Percentiles rank a stretch among this genome's conserved stretches.
These are phyloP conservation scores for Sphenopsis melanotis DNA, from an alignment of 2,797 vertebrate species.

Conservation along the genomic window DNA sequence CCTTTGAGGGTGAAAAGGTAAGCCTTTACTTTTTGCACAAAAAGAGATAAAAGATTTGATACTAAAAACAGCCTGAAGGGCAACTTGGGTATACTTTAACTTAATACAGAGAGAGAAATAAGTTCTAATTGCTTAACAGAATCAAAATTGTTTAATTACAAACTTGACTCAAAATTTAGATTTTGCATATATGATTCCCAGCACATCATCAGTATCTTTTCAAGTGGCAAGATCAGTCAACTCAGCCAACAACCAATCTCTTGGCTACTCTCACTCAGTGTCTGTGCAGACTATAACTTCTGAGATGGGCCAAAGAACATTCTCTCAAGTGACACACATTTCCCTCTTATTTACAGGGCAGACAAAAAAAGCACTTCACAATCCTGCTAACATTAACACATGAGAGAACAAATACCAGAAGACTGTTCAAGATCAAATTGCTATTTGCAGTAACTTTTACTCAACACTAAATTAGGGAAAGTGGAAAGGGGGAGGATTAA, in stretches of 20 bases:
- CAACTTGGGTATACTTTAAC: background rate
- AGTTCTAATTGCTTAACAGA: background rate
- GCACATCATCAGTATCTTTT: background rate
- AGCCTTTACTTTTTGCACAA: background rate
- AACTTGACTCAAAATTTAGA: background rate
- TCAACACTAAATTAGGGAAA: background rate
- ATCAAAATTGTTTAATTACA: background rate
- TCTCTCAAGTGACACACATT: background rate
- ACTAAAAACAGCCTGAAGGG: background rate
- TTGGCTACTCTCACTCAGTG: background rate
- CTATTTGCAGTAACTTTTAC: background rate
- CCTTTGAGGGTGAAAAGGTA: conserved; percentile 65
- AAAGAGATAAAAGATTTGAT: background rate
- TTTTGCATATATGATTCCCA: background rate
- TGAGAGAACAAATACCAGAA: background rate
- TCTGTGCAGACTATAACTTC: background rate
- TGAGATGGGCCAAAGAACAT: background rate
- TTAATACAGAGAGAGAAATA: background rate
- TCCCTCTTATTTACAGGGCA: background rate
- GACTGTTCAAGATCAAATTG: background rate
- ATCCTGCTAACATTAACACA: background rate
- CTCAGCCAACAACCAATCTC: background rate
- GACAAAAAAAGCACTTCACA: background rate
- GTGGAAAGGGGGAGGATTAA: background rate
- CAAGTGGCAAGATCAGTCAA: background rate